Evolutionary conservation across 35 echinoderm and acorn worm genomes (phyloP).

Genomic region (Anneissia japonica): DNA sequence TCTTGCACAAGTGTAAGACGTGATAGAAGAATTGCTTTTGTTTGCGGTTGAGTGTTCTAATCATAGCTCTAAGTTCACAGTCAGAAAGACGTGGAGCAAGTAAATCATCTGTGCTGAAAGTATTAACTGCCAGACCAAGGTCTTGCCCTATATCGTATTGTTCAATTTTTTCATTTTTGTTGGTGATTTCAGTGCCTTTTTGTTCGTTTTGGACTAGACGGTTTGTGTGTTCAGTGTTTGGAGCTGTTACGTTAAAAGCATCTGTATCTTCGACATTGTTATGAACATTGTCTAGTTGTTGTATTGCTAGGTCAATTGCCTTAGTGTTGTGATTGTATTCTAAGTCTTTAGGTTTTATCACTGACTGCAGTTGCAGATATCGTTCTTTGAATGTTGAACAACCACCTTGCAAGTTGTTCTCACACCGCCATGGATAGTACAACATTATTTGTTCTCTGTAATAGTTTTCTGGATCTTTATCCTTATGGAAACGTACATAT

Average conservation of each 20-base stretch:
- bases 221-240: constrained; percentile 36
- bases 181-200: background rate
- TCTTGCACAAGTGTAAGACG: constrained; percentile 27
- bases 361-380: background rate
- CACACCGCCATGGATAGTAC: constrained; percentile 29
- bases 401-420: background rate
- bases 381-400: background rate
- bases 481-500: constrained; percentile 25
- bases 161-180: background rate
- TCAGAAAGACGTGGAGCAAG: constrained; percentile 1
- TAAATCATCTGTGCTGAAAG: constrained; percentile 9
- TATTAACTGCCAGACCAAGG: constrained; percentile 28
- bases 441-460: constrained; percentile 43
- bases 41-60: constrained; percentile 27
- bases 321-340: constrained; percentile 14
- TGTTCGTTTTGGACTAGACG: background rate
- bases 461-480: constrained; percentile 29
- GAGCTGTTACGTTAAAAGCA: background rate
- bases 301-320: background rate
- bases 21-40: constrained; percentile 40
- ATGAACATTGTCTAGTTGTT: background rate
- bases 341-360: constrained; percentile 9
- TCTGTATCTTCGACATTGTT: background rate
- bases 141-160: constrained; percentile 41
- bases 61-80: constrained; percentile 5